phyloP scores from a whole-genome alignment of 2,888 invertebrate species.

The Baccha elongata region DNA sequence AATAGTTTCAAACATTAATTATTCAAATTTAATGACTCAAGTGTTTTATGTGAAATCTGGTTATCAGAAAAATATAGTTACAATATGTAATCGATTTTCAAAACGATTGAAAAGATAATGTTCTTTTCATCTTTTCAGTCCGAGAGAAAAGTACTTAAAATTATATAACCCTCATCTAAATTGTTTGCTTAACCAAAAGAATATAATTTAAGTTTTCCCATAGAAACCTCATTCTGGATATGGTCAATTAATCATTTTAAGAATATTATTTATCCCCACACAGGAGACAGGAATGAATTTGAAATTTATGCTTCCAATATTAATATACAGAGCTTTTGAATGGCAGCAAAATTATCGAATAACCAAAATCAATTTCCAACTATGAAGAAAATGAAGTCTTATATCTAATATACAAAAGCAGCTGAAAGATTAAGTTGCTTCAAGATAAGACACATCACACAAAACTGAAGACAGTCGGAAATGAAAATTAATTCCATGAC shows the following conservation, averaged over 20 bases:
- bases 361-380: conserved; percentile 41
- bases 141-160: too few relatives aligned
- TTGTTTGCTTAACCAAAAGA: conserved; percentile 24
- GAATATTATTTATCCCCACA: background rate
- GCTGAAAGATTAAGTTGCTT: conserved; percentile 21
- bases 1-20: too few relatives aligned
- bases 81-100: too few relatives aligned
- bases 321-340: conserved; percentile 15
- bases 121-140: conserved; percentile 6
- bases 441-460: conserved; percentile 35
- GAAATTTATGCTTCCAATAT: background rate
- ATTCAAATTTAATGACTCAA: too few relatives aligned
- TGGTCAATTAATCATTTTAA: conserved; percentile 58
- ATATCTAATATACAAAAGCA: conserved; percentile 22
- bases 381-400: conserved; percentile 34
- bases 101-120: too few relatives aligned
- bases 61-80: too few relatives aligned
- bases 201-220: conserved; percentile 21
- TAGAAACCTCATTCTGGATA: conserved; percentile 30
- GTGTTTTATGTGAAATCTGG: too few relatives aligned
- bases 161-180: conserved; percentile 6
- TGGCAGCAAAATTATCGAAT: conserved; percentile 35
- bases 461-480: conserved; percentile 60
- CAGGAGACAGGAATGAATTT: conserved; percentile 16
- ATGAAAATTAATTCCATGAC: conserved; percentile 66